phyloP scores from a whole-genome alignment of 2,113 vertebrate species.

The Carettochelys insculpta region DNA sequence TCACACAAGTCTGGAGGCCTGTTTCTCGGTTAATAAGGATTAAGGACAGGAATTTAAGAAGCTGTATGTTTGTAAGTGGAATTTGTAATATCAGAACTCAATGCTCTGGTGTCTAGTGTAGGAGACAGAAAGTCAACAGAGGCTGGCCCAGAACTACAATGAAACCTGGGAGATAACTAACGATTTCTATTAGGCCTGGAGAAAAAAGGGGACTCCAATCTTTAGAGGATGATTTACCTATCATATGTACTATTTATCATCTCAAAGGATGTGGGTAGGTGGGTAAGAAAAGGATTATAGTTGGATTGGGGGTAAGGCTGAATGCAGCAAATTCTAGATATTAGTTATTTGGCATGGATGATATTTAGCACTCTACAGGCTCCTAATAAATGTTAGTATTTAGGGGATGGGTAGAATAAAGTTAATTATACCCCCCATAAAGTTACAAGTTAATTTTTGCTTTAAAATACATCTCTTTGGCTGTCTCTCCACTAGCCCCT shows the following conservation, averaged over 20 bases:
- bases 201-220: background rate
- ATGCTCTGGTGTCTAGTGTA: background rate
- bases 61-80: background rate
- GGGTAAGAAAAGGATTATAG: background rate
- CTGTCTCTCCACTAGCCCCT: no score
- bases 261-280: background rate
- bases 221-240: background rate
- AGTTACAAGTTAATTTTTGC: background rate
- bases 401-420: no score
- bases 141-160: background rate
- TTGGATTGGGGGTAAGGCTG: background rate
- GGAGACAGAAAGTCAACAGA: background rate
- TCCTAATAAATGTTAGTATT: background rate
- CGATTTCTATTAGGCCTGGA: background rate
- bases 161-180: background rate
- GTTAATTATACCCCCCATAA: background rate
- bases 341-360: background rate
- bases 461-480: background rate
- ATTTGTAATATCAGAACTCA: background rate
- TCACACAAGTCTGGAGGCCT: background rate
- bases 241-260: background rate
- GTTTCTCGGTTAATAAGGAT: background rate
- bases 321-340: background rate
- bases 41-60: background rate
- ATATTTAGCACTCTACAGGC: background rate